Base-by-base conservation (phyloP, 1,140 invertebrate species). In the Hycleus phaleratus region DNA sequence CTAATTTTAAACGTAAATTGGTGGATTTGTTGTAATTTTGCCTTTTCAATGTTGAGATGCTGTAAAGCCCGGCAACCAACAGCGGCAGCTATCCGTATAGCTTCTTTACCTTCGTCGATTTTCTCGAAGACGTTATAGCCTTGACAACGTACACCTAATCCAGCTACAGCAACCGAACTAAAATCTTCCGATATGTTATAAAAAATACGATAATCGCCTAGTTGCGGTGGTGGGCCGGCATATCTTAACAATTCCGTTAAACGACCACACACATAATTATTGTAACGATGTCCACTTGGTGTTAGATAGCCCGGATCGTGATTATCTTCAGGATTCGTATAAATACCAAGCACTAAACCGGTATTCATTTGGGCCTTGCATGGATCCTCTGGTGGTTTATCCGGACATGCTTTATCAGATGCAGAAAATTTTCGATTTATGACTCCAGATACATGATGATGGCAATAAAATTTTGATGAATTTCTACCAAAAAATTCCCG, bases 41-140 rank as follows among this genome's bases (percentile, higher is more conserved):
- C 32, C 46, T 78, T 68, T 8, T 71, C 75, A 7, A 84, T 77
- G 1, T 78, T 73, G 51, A 82, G 73, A 26, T 80, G 72, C 54
- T 81, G 78, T 25, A 89, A 65, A 4, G 79, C 78, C 49, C 71
- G 74, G 2, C 82, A 79, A 0, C 77, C 80, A 10, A 75, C 74
- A 25, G 76, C 77, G 67, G 83, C 75, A 66, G 47, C 79, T 73
- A 78, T 71, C 58, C 85, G 66, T 46, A 86, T 78, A 51, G 82
- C 82, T 71, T 87, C 87, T 68, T 81, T 82, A 12, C 82, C 81
- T 70, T 87, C 85, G 56, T 90, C 84, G 49, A 87, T 68, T 64
- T 82, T 77, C 71, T 91, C 87, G 39, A 78, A 63, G 25, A 78
- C 76, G 71, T 86, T 83, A 60, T 76, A 85, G 2, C 78, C 78